Evolutionary conservation across 2,113 vertebrate species (phyloP), one percentile per base, ranked within the genome.

Genomic region (Pomatorhinus ruficollis): DNA sequence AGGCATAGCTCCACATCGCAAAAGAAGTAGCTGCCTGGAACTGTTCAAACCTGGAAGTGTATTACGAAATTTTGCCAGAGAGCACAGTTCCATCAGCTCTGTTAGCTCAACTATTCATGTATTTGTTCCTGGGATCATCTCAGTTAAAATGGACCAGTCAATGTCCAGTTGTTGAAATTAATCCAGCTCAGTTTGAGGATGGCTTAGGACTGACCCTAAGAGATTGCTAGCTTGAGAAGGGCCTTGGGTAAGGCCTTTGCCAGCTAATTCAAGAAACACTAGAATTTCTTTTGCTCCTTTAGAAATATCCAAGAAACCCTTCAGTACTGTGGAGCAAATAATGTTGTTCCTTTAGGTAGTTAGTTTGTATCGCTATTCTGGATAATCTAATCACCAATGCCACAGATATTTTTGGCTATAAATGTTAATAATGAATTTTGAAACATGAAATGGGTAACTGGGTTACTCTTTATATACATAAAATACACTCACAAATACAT

Each of bases 281-380:
- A 10, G 37, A 13, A 25, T 54, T 87, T 63, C 10, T 72, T 91
- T 61, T 30, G 2, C 15, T 54, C 10, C 35, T 69, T 72, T 37
- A 49, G 28, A 79, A 49, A 49, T n/a, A 69, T 17, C 15, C 13
- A 50, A 50, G 33, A 76, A 81, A 52, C 2, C 5, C 23, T 54
- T 35, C 44, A 64, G 22, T 42, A 45, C 5, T 37, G 10, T 3
- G 9, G 10, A 71, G 5, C 4, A 54, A 80, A 59, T 42, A 19
- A 6, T 15, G 2, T 28, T n/a, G 4, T 15, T 59, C 40, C 31
- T 89, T 71, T 76, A 63, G 24, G 6, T 63, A 39, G 10, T 37
- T 45, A 12, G 5, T 13, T 60, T 35, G 24, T 6, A 4, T 61
- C 0, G 0, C 11, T 35, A 4, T 61, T 61, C 14, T 54, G 20